phyloP scores from a whole-genome alignment of 2,113 vertebrate genomes.

The Petrocephalus microphthalmus region DNA sequence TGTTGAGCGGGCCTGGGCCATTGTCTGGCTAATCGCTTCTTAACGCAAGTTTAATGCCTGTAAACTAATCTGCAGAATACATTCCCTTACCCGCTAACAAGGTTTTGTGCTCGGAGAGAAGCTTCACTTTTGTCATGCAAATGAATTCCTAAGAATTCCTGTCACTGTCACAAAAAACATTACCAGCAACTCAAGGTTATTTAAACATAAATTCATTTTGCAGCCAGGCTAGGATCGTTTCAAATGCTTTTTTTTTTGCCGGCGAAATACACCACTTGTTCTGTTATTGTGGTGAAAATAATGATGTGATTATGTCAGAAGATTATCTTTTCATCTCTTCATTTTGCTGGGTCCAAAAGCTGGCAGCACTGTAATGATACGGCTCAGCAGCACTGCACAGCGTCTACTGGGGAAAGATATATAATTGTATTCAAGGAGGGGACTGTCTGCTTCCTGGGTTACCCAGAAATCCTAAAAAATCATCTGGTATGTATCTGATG shows the following conservation, averaged over 20 bases:
- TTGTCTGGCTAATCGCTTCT: neutral
- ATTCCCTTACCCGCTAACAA: slow-evolving; percentile 34
- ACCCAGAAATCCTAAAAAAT: slow-evolving; percentile 3
- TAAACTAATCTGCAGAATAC: slow-evolving; percentile 14
- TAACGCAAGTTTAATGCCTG: neutral
- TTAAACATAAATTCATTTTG: slow-evolving; percentile 22
- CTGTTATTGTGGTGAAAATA: slow-evolving; percentile 5
- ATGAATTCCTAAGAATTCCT: slow-evolving; percentile 31
- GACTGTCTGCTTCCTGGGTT: neutral
- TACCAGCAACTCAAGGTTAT: slow-evolving; percentile 56
- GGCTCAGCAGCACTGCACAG: neutral
- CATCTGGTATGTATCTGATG: neutral
- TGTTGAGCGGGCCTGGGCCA: neutral
- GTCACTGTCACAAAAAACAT: slow-evolving; percentile 30
- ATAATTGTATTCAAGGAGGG: neutral
- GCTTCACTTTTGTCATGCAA: slow-evolving; percentile 51
- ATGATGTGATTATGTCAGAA: slow-evolving; percentile 10
- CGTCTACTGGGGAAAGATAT: slow-evolving; percentile 6
- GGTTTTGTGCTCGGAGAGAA: slow-evolving; percentile 34
- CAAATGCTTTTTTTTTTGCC: slow-evolving; percentile 38
- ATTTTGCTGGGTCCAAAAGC: slow-evolving; percentile 7
- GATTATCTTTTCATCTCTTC: slow-evolving; percentile 13
- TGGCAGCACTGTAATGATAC: neutral
- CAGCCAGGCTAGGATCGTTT: slow-evolving; percentile 18
- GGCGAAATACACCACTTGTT: slow-evolving; percentile 18